Conservation (phyloP, 2,888 invertebrate species). For the Cataglyphis albicans region DNA sequence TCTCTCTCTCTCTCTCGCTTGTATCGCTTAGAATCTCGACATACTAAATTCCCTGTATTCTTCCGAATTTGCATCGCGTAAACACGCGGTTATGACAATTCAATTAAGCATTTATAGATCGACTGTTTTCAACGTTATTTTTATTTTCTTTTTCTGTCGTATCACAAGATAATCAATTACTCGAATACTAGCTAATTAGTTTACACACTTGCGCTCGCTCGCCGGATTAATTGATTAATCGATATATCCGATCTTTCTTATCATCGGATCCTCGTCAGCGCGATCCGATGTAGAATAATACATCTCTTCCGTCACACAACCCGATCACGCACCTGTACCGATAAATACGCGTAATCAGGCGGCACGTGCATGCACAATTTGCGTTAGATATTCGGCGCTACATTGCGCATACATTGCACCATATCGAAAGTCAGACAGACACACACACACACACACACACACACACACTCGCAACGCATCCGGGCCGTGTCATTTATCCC, state of each 20-base stretch:
- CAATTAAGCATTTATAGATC: constrained; percentile 76
- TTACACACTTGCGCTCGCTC: constrained; percentile 66
- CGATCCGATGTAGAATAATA: constrained; percentile 60
- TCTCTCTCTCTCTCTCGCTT: constrained; percentile 22
- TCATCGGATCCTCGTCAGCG: constrained; percentile 63
- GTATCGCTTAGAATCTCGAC: constrained; percentile 66
- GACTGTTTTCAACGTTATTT: constrained; percentile 65
- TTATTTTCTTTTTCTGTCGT: constrained; percentile 68
- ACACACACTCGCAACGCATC: constrained; percentile 37
- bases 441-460: constrained; percentile 39
- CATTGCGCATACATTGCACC: constrained; percentile 54
- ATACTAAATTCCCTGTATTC: constrained; percentile 85
- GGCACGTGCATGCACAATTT: constrained; percentile 67
- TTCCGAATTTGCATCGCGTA: constrained; percentile 85
- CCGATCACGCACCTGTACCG: constrained; percentile 56
- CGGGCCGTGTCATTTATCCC: constrained; percentile 43
- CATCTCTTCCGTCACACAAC: constrained; percentile 60
- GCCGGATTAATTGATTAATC: constrained; percentile 61
- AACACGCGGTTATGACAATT: constrained; percentile 79
- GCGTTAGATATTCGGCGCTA: constrained; percentile 40
- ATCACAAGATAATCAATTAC: constrained; percentile 83
- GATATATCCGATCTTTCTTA: constrained; percentile 46
- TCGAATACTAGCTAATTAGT: constrained; percentile 70
- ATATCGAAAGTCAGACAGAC: constrained; percentile 18
- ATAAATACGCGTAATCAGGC: constrained; percentile 66